A percentile compares a stretch with the other conserved stretches of the same genome.
Conservation (phyloP, 2,797 vertebrate genomes). For the Anguilla marmorata region DNA sequence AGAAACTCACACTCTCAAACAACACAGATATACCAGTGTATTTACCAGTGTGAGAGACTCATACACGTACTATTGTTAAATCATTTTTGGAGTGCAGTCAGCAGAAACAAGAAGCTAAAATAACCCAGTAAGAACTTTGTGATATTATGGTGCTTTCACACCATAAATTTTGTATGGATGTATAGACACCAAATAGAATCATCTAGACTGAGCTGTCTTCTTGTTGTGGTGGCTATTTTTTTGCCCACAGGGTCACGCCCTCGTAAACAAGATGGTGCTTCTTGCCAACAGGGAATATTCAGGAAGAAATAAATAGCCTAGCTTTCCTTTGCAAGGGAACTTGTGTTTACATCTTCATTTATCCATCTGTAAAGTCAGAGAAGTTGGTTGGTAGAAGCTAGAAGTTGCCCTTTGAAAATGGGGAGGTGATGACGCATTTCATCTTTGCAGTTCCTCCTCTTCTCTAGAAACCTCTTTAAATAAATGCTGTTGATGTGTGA, state of each 20-base stretch:
- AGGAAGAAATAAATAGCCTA: neutral
- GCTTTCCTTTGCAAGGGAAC: neutral
- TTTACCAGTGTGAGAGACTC: neutral
- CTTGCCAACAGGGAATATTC: neutral
- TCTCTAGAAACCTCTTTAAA: neutral
- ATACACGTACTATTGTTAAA: neutral
- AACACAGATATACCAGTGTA: neutral
- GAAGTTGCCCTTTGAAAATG: constrained; percentile 12
- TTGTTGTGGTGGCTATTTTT: neutral
- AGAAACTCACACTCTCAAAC: neutral
- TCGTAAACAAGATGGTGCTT: constrained; percentile 31
- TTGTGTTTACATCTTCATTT: neutral
- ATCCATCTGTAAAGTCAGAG: neutral
- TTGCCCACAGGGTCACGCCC: constrained; percentile 17
- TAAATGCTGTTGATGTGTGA: neutral
- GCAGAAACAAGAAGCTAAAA: neutral
- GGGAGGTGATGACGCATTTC: neutral
- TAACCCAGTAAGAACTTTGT: neutral
- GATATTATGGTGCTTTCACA: neutral
- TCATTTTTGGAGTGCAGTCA: neutral
- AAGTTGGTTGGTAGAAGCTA: neutral
- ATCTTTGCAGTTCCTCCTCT: neutral
- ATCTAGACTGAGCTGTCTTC: neutral
- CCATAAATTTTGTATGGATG: neutral
- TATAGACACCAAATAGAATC: neutral